Percentiles rank a stretch among this genome's conserved stretches.
These are phyloP conservation scores for Pseudochromis fuscus DNA, from an alignment of 2,797 vertebrate species.

Conservation along the genomic window DNA sequence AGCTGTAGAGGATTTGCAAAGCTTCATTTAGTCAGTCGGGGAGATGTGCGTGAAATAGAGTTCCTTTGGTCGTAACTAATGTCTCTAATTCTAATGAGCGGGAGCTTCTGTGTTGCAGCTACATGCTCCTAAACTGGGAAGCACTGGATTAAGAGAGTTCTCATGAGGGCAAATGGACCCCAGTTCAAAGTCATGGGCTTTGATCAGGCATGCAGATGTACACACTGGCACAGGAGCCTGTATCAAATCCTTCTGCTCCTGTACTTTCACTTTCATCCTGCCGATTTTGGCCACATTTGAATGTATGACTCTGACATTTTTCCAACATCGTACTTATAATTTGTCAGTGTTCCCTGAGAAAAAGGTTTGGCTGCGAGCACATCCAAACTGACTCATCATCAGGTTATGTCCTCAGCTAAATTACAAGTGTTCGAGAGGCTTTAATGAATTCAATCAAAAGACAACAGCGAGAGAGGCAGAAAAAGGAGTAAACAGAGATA, in stretches of 20 bases:
- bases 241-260: slow-evolving; percentile 45
- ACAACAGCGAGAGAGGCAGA: slow-evolving; percentile 8
- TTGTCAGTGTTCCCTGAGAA: slow-evolving; percentile 19
- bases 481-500: neutral
- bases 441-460: neutral
- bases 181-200: slow-evolving; percentile 71
- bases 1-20: slow-evolving; percentile 81
- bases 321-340: slow-evolving; percentile 42
- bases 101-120: slow-evolving; percentile 66
- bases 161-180: slow-evolving; percentile 76
- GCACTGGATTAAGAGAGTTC: slow-evolving; percentile 73
- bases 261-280: slow-evolving; percentile 50
- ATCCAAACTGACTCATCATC: slow-evolving; percentile 38
- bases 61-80: slow-evolving; percentile 85
- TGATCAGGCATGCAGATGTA: slow-evolving; percentile 52
- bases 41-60: slow-evolving; percentile 83
- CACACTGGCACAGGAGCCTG: slow-evolving; percentile 52
- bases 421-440: slow-evolving; percentile 22
- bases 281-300: slow-evolving; percentile 40
- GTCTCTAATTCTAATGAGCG: slow-evolving; percentile 79
- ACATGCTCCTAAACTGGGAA: slow-evolving; percentile 77
- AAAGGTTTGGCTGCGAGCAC: slow-evolving; percentile 39
- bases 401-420: slow-evolving; percentile 20
- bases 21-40: slow-evolving; percentile 82
- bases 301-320: slow-evolving; percentile 39